A percentile compares a stretch with the other conserved stretches of the same genome.
Evolutionary conservation across 2,888 invertebrate species (phyloP).

Genomic region (Lissonota sp.): DNA sequence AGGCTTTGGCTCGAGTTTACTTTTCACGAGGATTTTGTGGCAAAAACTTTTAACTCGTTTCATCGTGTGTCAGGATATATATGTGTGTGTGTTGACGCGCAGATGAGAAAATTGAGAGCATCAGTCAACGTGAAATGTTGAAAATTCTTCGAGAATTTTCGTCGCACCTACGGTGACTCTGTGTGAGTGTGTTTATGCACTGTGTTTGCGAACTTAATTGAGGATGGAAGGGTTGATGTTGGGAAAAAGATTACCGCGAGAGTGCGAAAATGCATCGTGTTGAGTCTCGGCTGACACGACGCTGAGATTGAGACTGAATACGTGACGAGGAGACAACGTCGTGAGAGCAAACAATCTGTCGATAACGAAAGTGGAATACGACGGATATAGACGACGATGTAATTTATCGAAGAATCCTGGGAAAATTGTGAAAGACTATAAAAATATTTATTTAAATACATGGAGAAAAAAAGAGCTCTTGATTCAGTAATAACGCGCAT

Average conservation of each 20-base stretch:
- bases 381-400: too few relatives aligned
- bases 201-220: slow-evolving; percentile 36
- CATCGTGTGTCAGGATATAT: not conserved
- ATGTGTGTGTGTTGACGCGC: not conserved
- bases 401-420: too few relatives aligned
- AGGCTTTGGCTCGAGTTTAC: slow-evolving; percentile 8
- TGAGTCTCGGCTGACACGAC: not conserved
- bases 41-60: slow-evolving; percentile 35
- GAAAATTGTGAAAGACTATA: too few relatives aligned
- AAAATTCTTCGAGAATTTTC: slow-evolving; percentile 26
- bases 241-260: slow-evolving; percentile 22
- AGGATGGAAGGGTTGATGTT: not conserved
- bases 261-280: not conserved
- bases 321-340: not conserved
- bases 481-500: too few relatives aligned
- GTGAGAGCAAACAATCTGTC: not conserved
- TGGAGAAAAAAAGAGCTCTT: too few relatives aligned
- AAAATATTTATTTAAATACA: too few relatives aligned
- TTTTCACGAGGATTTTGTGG: not conserved
- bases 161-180: not conserved
- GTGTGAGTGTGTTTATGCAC: not conserved
- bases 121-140: slow-evolving; percentile 6
- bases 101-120: not conserved
- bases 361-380: not conserved
- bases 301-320: slow-evolving; percentile 2